phyloP scores from a whole-genome alignment of 2,888 invertebrate species.

The Andricus quercusramuli region DNA sequence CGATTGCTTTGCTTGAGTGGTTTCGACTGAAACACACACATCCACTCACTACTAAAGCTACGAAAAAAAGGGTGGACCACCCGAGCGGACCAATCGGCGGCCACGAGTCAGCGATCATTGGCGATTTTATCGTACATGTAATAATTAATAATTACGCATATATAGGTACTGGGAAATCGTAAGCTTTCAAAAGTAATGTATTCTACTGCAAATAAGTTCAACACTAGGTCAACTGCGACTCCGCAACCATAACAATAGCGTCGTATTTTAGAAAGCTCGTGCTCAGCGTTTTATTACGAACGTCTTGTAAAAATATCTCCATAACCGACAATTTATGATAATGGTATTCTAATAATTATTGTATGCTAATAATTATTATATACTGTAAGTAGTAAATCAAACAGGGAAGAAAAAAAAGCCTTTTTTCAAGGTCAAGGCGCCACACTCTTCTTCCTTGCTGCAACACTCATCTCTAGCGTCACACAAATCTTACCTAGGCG shows the following conservation, averaged over 20 bases:
- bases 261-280: conserved; percentile 56
- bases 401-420: not conserved
- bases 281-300: conserved; percentile 44
- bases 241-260: conserved; percentile 78
- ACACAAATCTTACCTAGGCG: not conserved
- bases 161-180: conserved; percentile 70
- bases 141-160: conserved; percentile 53
- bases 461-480: no score
- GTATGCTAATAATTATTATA: not conserved
- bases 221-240: conserved; percentile 78
- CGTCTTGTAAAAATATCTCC: conserved; percentile 46
- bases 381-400: not conserved
- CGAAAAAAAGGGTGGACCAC: conserved; percentile 62
- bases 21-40: conserved; percentile 72
- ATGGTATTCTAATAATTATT: not conserved
- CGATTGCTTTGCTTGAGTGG: conserved; percentile 74
- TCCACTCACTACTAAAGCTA: conserved; percentile 73
- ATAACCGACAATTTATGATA: conserved; percentile 39
- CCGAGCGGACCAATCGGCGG: conserved; percentile 65
- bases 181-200: conserved; percentile 78
- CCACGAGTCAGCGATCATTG: conserved; percentile 60
- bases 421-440: not conserved
- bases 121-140: conserved; percentile 49
- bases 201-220: conserved; percentile 79
- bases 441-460: not conserved